phyloP scores from a whole-genome alignment of 2,888 invertebrate species.

The Torymus tubicola region DNA sequence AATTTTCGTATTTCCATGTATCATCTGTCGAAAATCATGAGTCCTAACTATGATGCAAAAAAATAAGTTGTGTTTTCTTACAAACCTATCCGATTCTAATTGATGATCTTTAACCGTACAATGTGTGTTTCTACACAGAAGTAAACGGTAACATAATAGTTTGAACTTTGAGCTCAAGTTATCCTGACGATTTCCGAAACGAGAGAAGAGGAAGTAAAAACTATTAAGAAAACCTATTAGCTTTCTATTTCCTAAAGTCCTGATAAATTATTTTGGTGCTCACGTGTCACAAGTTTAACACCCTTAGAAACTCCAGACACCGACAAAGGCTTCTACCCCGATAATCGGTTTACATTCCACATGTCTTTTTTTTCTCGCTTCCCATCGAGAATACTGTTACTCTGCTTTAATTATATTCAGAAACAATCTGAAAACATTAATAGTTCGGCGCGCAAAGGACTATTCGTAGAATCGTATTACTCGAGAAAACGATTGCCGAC shows the following conservation, averaged over 20 bases:
- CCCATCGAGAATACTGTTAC: background rate
- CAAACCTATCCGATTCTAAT: slow-evolving; percentile 18
- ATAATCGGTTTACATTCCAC: background rate
- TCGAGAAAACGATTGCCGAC: slow-evolving; percentile 36
- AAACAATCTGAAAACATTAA: slow-evolving; percentile 25
- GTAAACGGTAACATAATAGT: slow-evolving; percentile 42
- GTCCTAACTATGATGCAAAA: background rate
- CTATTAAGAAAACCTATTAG: slow-evolving; percentile 46
- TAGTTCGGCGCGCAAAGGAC: slow-evolving; percentile 1
- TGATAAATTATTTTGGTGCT: slow-evolving; percentile 6
- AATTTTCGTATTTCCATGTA: too few species aligned
- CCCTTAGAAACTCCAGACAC: too few species aligned
- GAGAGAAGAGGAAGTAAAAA: slow-evolving; percentile 34
- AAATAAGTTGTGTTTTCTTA: slow-evolving; percentile 31
- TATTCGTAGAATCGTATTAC: slow-evolving; percentile 24
- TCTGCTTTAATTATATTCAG: slow-evolving; percentile 31
- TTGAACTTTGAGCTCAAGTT: slow-evolving; percentile 11
- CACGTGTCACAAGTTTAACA: background rate
- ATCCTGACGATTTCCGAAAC: slow-evolving; percentile 31
- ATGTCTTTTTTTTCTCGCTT: background rate
- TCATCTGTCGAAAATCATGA: too few species aligned
- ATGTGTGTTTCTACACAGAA: slow-evolving; percentile 20
- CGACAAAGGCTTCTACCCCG: background rate
- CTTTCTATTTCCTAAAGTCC: slow-evolving; percentile 19
- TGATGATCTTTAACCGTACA: slow-evolving; percentile 38